phyloP scores from a whole-genome alignment of 2,888 invertebrate species.

The Caenorhabditis panamensis region DNA sequence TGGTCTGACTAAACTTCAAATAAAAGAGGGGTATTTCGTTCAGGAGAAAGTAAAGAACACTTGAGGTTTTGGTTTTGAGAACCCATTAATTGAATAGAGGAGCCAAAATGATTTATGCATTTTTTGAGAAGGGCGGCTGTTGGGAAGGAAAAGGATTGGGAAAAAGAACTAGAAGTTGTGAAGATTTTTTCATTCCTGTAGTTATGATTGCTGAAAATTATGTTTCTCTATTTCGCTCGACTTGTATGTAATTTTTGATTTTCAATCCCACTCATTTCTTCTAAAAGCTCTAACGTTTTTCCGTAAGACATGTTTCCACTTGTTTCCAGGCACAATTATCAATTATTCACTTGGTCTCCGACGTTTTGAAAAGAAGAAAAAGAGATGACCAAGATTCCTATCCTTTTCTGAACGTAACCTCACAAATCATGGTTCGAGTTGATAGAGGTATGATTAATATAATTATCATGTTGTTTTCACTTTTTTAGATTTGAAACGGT shows the following conservation, averaged over 20 bases:
- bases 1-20: too few relatives aligned
- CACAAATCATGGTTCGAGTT: slow-evolving; percentile 33
- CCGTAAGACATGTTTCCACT: background rate
- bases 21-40: too few relatives aligned
- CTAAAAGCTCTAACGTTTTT: background rate
- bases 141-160: slow-evolving; percentile 16
- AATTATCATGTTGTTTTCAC: background rate
- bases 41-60: slow-evolving; percentile 16
- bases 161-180: background rate
- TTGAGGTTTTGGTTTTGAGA: slow-evolving; percentile 16
- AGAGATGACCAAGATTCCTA: background rate
- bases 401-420: background rate
- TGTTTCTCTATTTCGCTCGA: too few relatives aligned
- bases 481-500: slow-evolving; percentile 41
- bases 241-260: too few relatives aligned
- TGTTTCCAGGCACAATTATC: background rate
- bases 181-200: too few relatives aligned
- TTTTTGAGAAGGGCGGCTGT: slow-evolving; percentile 34
- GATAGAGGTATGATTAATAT: slow-evolving; percentile 34
- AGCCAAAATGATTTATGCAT: slow-evolving; percentile 46
- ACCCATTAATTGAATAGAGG: slow-evolving; percentile 44
- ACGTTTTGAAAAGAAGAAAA: background rate
- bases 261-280: background rate
- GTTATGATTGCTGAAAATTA: too few relatives aligned
- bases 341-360: background rate